Evolutionary conservation across 2,888 invertebrate genomes (phyloP), one percentile per base, ranked within the genome.

Genomic region (Sinelater perroti): DNA sequence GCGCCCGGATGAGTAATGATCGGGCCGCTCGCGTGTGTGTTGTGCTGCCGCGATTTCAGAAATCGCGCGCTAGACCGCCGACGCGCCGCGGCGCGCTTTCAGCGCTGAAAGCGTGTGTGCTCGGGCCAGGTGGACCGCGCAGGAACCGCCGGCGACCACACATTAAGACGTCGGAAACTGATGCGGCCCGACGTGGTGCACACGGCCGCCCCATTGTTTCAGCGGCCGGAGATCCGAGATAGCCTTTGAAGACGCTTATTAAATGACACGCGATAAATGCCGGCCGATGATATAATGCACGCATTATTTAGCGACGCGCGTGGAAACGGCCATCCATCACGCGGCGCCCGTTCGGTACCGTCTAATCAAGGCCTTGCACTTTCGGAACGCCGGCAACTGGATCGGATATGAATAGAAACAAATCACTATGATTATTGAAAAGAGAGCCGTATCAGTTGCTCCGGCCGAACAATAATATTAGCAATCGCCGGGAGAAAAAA

Each of bases 191-290:
- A 24, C 40, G 24, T 58, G 50, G 50, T 50, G 58, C 58, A 45
- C 38, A 51, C 46, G 30, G 50, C 50, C 35, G 45, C 21, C 33
- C 46, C 54, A 55, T 61, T 61, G 55, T 61, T 58, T 47, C 51
- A 58, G 42, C 54, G 50, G 28, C 36, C 61, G 51, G 61, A 50
- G 58, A 58, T 51, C 30, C 20, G 11, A 50, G 55, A 61, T 58
- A 52, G 42, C 46, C 58, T 36, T 44, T 52, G 52, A 58, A 38
- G 54, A 55, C 58, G 45, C 51, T 51, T 58, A 61, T 58, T 54
- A 44, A 61, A 61, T 61, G 61, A 61, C 61, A 61, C 52, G 49
- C 46, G 45, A 51, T 30, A 49, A 50, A 50, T 56, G 17, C 28
- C 24, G 44, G 33, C 18, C 26, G 54, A 58, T 58, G 45, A 54